A percentile compares a stretch with the other conserved stretches of the same genome.
Conservation (phyloP, 2,888 invertebrate genomes). For the Cremastinae sp. region DNA sequence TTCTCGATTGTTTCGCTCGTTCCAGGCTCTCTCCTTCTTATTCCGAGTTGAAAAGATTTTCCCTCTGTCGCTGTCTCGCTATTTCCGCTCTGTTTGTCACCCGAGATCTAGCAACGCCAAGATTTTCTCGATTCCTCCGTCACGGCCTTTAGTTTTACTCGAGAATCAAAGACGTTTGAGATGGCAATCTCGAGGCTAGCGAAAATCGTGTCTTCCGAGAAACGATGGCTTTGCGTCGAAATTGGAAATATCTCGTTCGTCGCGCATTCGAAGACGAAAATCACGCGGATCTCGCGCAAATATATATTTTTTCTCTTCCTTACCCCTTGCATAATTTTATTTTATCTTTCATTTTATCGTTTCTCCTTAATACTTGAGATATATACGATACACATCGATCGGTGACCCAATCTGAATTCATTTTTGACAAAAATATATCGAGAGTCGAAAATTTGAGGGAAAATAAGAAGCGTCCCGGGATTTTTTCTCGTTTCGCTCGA, state of each 20-base stretch:
- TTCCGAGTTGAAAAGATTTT: background rate
- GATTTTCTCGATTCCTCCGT: slow-evolving; percentile 21
- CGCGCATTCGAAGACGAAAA: slow-evolving; percentile 10
- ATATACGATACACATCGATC: slow-evolving; percentile 7
- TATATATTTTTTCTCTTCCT: slow-evolving; percentile 4
- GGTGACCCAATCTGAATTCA: slow-evolving; percentile 12
- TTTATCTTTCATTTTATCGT: background rate
- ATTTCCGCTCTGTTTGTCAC: slow-evolving; percentile 32
- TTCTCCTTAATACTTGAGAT: slow-evolving; percentile 1
- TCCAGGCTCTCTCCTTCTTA: background rate
- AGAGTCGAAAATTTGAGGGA: background rate
- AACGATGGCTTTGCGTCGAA: slow-evolving; percentile 24
- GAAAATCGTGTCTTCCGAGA: slow-evolving; percentile 10
- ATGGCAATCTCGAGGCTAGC: slow-evolving; percentile 29
- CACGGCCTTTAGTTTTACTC: slow-evolving; percentile 41
- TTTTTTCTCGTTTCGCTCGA: slow-evolving; percentile 1
- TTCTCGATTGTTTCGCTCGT: background rate
- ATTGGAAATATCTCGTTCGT: slow-evolving; percentile 42
- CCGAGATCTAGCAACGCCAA: slow-evolving; percentile 18
- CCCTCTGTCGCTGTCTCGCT: slow-evolving; percentile 7
- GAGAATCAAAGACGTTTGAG: slow-evolving; percentile 47
- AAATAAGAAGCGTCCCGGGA: slow-evolving; percentile 4
- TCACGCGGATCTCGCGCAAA: background rate
- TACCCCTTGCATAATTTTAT: slow-evolving; percentile 9
- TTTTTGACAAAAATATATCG: slow-evolving; percentile 6